Percentiles rank a stretch among this genome's conserved stretches.
These are phyloP conservation scores for Rhyzopertha dominica DNA, from an alignment of 1,140 invertebrate genomes.

Conservation along the genomic window DNA sequence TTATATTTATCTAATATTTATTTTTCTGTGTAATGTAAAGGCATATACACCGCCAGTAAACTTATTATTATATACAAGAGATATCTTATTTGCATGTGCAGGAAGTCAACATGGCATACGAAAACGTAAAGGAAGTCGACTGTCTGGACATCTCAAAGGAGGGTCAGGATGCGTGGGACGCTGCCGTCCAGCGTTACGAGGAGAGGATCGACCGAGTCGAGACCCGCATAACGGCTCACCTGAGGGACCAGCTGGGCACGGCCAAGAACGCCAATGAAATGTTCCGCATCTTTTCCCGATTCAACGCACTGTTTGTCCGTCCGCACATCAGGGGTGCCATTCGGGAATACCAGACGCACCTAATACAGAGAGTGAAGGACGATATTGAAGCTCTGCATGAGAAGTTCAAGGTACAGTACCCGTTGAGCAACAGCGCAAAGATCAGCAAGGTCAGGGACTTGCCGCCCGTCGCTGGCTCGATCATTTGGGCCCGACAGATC, in stretches of 20 bases:
- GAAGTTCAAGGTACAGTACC: conserved; percentile 97
- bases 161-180: conserved; percentile 95
- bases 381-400: conserved; percentile 97
- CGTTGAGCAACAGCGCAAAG: conserved; percentile 84
- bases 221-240: conserved; percentile 91
- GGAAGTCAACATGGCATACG: conserved; percentile 94
- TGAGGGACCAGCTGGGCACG: conserved; percentile 94
- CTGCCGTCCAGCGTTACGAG: conserved; percentile 91
- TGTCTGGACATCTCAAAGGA: conserved; percentile 96
- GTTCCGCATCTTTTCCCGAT: conserved; percentile 97
- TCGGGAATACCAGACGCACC: conserved; percentile 96
- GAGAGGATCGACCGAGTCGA: conserved; percentile 97
- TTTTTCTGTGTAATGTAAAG: too few species aligned
- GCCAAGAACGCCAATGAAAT: conserved; percentile 99
- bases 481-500: conserved; percentile 99
- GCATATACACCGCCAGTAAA: too few species aligned
- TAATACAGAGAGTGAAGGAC: conserved; percentile 98
- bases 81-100: conserved; percentile 28
- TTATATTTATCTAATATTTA: conserved; percentile 5
- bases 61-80: too few species aligned
- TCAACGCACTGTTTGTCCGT: conserved; percentile 97
- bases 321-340: conserved; percentile 98
- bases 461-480: conserved; percentile 93
- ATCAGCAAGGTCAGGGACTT: conserved; percentile 90
- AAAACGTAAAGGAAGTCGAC: conserved; percentile 98